phyloP scores from a whole-genome alignment of 2,797 vertebrate genomes.

The Syngnathus rostellatus region DNA sequence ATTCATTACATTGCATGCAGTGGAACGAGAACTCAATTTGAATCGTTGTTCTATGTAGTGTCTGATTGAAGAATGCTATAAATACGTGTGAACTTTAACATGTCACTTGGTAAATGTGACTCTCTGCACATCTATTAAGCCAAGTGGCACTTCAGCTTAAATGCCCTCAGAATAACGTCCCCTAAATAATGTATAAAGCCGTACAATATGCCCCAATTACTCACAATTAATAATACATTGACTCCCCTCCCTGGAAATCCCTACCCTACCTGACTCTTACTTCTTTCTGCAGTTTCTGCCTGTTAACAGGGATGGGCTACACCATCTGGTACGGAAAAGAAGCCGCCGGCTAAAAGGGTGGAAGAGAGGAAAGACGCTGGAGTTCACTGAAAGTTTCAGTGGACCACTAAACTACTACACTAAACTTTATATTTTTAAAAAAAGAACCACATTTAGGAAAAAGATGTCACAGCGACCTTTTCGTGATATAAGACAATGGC shows the following conservation, averaged over 20 bases:
- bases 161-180: conserved; percentile 43
- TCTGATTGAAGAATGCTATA: conserved; percentile 3
- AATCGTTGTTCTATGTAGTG: neutral
- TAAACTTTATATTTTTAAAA: conserved; percentile 23
- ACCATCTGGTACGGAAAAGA: conserved; percentile 36
- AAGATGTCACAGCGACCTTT: conserved; percentile 40
- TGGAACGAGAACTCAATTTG: neutral
- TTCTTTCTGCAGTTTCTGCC: conserved; percentile 33
- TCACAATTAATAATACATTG: conserved; percentile 65
- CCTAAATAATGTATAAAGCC: conserved; percentile 64
- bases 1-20: no score
- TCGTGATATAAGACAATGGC: conserved; percentile 24
- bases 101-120: conserved; percentile 30
- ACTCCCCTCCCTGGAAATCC: conserved; percentile 32
- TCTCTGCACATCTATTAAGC: conserved; percentile 53
- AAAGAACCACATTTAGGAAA: conserved; percentile 4
- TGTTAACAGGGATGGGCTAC: conserved; percentile 40
- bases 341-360: conserved; percentile 7
- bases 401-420: conserved; percentile 3
- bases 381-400: conserved; percentile 35
- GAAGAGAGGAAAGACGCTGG: neutral
- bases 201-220: conserved; percentile 57
- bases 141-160: conserved; percentile 54
- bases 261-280: conserved; percentile 37
- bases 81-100: conserved; percentile 40